Percentiles rank a stretch among this genome's conserved stretches.
Evolutionary conservation across 2,113 vertebrate genomes (phyloP).

Genomic region (Chauna torquata): DNA sequence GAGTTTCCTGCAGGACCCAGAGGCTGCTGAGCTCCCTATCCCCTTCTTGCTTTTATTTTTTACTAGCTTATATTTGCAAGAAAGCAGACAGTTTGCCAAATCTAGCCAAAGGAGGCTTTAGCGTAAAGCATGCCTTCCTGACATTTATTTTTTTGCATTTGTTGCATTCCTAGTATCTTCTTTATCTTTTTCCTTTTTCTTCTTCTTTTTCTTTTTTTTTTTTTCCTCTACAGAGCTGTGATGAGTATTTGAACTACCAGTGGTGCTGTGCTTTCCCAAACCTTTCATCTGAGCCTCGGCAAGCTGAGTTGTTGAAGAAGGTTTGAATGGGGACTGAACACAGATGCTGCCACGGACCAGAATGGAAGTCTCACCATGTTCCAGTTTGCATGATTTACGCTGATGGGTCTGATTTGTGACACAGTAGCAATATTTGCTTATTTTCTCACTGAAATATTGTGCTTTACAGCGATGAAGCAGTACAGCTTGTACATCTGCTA

Average conservation of each 20-base stretch:
- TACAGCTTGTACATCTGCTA: background rate
- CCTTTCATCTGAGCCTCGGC: background rate
- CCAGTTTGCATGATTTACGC: background rate
- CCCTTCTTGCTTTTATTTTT: background rate
- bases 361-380: background rate
- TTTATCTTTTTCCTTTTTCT: no score
- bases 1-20: background rate
- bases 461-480: background rate
- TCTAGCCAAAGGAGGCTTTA: background rate
- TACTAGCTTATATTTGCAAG: background rate
- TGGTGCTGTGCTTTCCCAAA: background rate
- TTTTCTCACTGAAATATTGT: background rate
- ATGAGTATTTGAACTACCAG: background rate
- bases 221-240: background rate
- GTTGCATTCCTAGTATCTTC: background rate
- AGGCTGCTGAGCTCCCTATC: background rate
- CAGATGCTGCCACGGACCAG: background rate
- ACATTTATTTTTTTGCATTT: background rate
- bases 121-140: background rate
- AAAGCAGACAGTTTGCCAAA: background rate
- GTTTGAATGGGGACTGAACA: background rate
- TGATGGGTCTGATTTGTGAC: background rate
- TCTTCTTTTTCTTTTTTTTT: no score
- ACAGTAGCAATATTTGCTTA: background rate
- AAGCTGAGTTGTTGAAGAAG: background rate